These are phyloP conservation scores for Drosophila dives DNA, from an alignment of 2,888 invertebrate species.

Conservation along the genomic window DNA sequence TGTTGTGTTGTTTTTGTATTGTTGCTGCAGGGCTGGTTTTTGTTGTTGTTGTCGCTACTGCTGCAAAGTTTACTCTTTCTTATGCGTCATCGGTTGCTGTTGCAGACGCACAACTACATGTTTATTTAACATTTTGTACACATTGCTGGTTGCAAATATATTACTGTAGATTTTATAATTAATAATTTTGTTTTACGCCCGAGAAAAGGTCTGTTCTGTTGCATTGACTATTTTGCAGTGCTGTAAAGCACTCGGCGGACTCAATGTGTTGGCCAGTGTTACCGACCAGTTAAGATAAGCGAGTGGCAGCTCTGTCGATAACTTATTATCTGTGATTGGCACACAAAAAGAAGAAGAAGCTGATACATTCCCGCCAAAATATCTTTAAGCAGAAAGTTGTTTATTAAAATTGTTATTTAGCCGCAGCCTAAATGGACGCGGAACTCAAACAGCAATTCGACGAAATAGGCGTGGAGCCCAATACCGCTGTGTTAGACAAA, in stretches of 20 bases:
- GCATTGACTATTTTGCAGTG: conserved; percentile 59
- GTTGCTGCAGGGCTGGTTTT: conserved; percentile 55
- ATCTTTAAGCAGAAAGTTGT: not conserved
- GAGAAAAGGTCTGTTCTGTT: conserved; percentile 52
- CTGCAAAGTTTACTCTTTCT: conserved; percentile 14
- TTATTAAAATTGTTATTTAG: not conserved
- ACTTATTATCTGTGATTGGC: conserved; percentile 17
- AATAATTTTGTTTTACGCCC: conserved; percentile 68
- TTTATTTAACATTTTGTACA: conserved; percentile 57
- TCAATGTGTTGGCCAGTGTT: conserved; percentile 1
- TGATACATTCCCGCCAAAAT: conserved; percentile 54
- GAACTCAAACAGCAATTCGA: conserved; percentile 87
- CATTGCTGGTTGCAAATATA: conserved; percentile 7
- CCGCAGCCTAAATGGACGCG: conserved; percentile 71
- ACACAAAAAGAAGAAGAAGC: conserved; percentile 17
- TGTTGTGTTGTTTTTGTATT: conserved; percentile 58
- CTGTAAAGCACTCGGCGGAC: conserved; percentile 11
- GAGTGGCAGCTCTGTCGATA: not conserved
- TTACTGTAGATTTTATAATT: conserved; percentile 67
- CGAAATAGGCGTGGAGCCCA: conserved; percentile 87
- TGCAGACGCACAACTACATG: conserved; percentile 51
- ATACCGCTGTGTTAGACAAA: conserved; percentile 86
- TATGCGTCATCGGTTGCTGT: conserved; percentile 37
- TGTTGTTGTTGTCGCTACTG: conserved; percentile 51
- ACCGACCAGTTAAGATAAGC: not conserved